Percentiles rank a stretch among this genome's conserved stretches.
Conservation (phyloP, 2,113 vertebrate genomes). For the Macaca mulatta region DNA sequence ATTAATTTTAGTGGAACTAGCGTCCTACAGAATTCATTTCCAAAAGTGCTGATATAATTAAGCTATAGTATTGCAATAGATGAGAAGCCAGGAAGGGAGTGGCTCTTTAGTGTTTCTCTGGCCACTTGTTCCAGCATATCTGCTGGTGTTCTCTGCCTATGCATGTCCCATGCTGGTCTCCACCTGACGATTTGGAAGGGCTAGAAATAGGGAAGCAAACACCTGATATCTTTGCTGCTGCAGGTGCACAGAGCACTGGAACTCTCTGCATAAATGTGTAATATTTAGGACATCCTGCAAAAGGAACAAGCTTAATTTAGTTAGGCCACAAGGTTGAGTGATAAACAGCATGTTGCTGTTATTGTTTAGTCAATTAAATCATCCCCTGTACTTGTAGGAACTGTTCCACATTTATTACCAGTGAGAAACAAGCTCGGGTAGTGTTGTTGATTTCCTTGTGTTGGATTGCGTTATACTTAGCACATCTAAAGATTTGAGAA, state of each 20-base stretch:
- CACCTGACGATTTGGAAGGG: neutral
- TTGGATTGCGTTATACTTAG: slow-evolving; percentile 74
- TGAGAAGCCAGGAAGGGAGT: neutral
- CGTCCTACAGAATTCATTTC: neutral
- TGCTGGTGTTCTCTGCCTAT: neutral
- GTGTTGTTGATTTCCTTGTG: slow-evolving; percentile 49
- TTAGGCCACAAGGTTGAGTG: slow-evolving; percentile 42
- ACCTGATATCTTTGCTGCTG: neutral
- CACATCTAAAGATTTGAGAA: slow-evolving; percentile 65
- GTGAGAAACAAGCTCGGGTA: slow-evolving; percentile 22
- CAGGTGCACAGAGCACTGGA: neutral
- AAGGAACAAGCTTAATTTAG: slow-evolving; percentile 49
- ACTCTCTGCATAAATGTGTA: neutral
- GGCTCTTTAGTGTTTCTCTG: neutral
- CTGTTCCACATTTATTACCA: slow-evolving; percentile 56
- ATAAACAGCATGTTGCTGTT: slow-evolving; percentile 20
- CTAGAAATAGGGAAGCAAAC: neutral
- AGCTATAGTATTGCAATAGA: neutral
- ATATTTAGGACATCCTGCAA: slow-evolving; percentile 4
- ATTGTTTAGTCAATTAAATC: slow-evolving; percentile 65
- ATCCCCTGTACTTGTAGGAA: neutral
- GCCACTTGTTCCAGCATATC: neutral
- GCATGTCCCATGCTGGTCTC: neutral
- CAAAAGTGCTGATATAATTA: neutral
- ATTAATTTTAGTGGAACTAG: neutral